Base-by-base conservation (phyloP, 1,140 invertebrate genomes). In the Drosophila bipectinata region DNA sequence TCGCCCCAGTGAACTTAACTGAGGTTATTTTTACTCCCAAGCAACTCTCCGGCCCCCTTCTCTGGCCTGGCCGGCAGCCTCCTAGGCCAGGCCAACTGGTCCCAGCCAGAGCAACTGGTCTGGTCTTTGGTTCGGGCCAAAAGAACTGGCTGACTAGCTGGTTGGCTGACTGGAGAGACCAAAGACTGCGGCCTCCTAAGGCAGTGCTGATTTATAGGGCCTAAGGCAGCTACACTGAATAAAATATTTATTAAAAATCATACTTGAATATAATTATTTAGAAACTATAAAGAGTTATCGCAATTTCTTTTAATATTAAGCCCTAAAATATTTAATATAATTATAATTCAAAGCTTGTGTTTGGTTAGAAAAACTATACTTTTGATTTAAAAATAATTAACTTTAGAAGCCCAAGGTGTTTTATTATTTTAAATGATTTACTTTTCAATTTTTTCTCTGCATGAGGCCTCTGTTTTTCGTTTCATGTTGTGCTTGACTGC, bases 1-100 rank as follows among this genome's bases (percentile, higher is more conserved):
- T 91, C 90, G 90, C 90, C 90, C 90, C 90, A 91, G 90, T 91
- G 90, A 91, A 91, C 90, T 91, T 91, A 91, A 90, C 77, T 90
- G 90, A 91, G 90, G 90, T 91, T 91, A 91, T 91, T 91, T 91
- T 90, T 89, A 91, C 87, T 58, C 73, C 78, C 63, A 83, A 85
- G 71, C 81, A 77, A 62, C 55, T 39, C 41, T 53, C 21, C 41
- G 18, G n/a, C 37, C 28, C 18, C 8, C 6, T 28, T 15, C 18
- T 18, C 44, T 26, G n/a, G 7, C 18, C 28, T 6, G 26, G 26
- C 7, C 28, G 39, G 8, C 41, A 39, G 54, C 57, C 57, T 47
- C 39, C 61, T 60, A 67, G 55, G 41, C 59, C 68, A 78, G 61
- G 67, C 73, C 67, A 63, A 78, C 74, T 74, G 51, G 79, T 83